Base-by-base conservation (phyloP, 2,888 invertebrate species). In the Drosophila rellima region DNA sequence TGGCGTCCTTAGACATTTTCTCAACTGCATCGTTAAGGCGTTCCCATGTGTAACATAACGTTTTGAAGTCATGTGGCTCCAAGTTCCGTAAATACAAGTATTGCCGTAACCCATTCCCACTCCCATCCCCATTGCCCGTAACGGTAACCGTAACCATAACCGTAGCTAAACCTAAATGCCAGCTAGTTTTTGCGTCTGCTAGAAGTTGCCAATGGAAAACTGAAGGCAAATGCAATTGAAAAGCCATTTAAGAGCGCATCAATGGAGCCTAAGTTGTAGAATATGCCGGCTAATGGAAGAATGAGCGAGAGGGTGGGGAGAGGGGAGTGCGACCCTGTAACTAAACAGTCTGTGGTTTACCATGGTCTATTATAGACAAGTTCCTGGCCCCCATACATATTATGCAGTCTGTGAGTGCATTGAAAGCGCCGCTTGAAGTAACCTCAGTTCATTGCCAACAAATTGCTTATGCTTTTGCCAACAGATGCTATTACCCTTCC, bases 161-260 rank as follows among this genome's bases (percentile, higher is more conserved):
- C 37, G 57, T 63, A 18, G 40, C 18, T 20, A 17, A 59, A 59
- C 42, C 55, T 51, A 60, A 73, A 64, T 67, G 59, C 40, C 29
- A 61, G 52, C 52, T 74, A 74, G 47, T 70, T 54, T 48, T 48
- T 60, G 60, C 51, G 61, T 56, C 47, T 68, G 62, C 57, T 82
- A 61, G 65, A 73, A 65, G 48, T 73, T 60, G 55, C 55, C 56
- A 29, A 18, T 37, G 69, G 63, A 69, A 42, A 55, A 47, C 60
- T 44, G 56, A 55, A 52, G 33, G 48, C 45, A 59, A 79, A 80
- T 77, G 80, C 80, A 86, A 83, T 82, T 86, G 81, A 83, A 82
- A 86, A 86, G 75, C 78, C 70, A 83, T 83, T 82, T 78, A 73
- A 70, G 45, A 64, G 51, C 51, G 51, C 65, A 65, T 67, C 67